Conservation (phyloP, 2,888 invertebrate species). For the Patella depressa region DNA sequence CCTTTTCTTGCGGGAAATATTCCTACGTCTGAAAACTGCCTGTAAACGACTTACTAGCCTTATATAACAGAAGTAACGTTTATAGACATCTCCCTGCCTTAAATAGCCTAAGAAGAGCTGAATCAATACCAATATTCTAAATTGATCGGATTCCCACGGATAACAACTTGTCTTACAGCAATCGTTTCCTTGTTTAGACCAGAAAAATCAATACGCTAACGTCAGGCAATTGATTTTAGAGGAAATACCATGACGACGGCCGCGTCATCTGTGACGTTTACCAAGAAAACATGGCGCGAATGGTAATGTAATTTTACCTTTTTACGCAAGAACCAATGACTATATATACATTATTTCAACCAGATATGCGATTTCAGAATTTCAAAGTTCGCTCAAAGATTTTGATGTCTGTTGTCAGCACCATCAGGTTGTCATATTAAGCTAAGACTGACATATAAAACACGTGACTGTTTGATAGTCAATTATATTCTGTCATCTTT, state of each 20-base stretch:
- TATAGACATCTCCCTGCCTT: neutral
- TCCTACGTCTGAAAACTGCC: no score
- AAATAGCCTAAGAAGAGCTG: neutral
- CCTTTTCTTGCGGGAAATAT: no score
- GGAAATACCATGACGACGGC: constrained; percentile 19
- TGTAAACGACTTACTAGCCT: no score
- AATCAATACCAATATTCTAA: constrained; percentile 2
- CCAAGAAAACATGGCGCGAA: constrained; percentile 29
- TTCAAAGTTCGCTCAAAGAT: neutral
- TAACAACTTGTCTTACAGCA: neutral
- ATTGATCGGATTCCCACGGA: neutral
- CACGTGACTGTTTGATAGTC: no score
- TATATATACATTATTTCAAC: constrained; percentile 28
- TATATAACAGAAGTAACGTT: neutral
- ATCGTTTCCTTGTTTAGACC: constrained; percentile 25
- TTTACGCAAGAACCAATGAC: constrained; percentile 26
- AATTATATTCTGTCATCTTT: no score
- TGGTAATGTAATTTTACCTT: constrained; percentile 24
- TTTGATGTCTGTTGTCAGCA: no score
- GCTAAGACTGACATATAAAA: no score
- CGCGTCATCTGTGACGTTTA: constrained; percentile 27
- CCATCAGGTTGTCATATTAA: no score
- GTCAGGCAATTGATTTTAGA: constrained; percentile 15
- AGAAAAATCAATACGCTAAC: neutral
- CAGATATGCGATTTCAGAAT: constrained; percentile 18